Evolutionary conservation across 2,797 vertebrate genomes (phyloP).

Genomic region (Scolopax rusticola): DNA sequence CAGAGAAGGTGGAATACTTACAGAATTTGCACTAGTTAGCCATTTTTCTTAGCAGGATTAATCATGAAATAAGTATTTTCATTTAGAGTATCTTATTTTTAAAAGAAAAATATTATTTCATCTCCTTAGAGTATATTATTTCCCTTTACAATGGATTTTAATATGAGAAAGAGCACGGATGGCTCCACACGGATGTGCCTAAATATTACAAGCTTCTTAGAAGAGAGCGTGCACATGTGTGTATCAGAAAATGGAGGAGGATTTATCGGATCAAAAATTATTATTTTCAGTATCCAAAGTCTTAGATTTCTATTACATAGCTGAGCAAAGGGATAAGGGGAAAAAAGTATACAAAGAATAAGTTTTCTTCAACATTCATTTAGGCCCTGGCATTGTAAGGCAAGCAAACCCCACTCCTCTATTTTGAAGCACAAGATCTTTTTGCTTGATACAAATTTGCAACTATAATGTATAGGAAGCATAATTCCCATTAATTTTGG

Average conservation of each 20-base stretch:
- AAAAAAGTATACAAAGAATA: neutral
- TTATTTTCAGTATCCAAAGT: neutral
- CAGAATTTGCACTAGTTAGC: neutral
- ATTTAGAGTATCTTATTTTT: neutral
- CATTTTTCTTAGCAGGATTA: neutral
- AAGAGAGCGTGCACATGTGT: neutral
- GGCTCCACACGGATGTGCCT: neutral
- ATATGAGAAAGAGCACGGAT: neutral
- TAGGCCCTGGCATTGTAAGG: neutral
- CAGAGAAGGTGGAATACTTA: neutral
- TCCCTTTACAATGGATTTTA: neutral
- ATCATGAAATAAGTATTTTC: neutral
- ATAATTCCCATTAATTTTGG: neutral
- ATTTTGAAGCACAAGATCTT: neutral
- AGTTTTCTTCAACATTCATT: neutral
- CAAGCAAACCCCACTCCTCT: accelerated
- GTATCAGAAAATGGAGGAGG: neutral
- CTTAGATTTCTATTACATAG: neutral
- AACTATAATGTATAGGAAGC: neutral
- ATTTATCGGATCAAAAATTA: neutral
- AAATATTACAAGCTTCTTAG: neutral
- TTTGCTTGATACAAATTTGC: neutral
- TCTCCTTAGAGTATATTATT: neutral
- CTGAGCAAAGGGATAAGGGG: neutral
- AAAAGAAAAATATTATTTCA: neutral